Percentiles rank a stretch among this genome's conserved stretches.
Conservation (phyloP, 2,113 vertebrate species). For the Microcebus tavaratra region DNA sequence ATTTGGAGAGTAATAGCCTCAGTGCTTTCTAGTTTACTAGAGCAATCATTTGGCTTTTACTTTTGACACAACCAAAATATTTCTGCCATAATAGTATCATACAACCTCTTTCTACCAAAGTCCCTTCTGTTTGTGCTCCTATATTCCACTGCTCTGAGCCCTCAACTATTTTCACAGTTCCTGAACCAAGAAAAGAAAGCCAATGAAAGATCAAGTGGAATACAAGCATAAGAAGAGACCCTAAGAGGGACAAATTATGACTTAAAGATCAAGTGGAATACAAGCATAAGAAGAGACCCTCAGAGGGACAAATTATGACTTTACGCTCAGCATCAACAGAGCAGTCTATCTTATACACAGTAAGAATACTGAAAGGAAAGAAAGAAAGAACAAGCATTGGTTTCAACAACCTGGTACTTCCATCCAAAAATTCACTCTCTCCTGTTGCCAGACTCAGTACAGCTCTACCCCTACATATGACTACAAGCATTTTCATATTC, state of each 20-base stretch:
- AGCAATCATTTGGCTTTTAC: not conserved
- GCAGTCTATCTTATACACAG: not conserved
- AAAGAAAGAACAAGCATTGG: not conserved
- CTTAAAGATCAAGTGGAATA: not conserved
- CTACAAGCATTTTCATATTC: not conserved
- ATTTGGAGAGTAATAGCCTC: not conserved
- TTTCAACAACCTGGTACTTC: constrained; percentile 11
- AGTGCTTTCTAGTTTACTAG: not conserved
- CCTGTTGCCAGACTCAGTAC: not conserved
- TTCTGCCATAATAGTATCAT: not conserved
- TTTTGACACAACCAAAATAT: not conserved
- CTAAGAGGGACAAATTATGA: not conserved
- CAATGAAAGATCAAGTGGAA: not conserved
- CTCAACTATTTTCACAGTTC: not conserved
- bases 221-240: not conserved
- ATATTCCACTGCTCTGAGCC: not conserved
- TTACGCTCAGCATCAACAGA: not conserved
- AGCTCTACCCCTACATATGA: not conserved
- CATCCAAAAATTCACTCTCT: not conserved
- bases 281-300: too few relatives aligned
- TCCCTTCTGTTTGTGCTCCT: constrained; percentile 2
- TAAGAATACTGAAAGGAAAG: not conserved
- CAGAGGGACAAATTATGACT: too few relatives aligned
- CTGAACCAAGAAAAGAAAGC: not conserved
- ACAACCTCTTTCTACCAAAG: not conserved